Evolutionary conservation across 1,140 invertebrate genomes (phyloP), one percentile per base, ranked within the genome.

Genomic region (Ptiloglossa arizonensis): DNA sequence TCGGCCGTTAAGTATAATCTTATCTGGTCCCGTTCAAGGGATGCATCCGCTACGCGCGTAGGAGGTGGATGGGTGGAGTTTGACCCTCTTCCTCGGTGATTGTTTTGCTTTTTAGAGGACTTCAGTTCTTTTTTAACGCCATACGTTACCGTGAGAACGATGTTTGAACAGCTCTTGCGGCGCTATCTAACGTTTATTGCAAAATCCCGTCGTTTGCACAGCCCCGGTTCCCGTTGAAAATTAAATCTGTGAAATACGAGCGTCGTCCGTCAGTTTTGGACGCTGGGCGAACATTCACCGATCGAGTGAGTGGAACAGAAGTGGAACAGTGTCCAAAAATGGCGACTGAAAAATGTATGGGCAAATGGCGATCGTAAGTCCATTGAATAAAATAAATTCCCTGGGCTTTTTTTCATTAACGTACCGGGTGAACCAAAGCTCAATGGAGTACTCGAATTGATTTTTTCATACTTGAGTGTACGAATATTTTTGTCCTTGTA

Each of bases 121-220:
- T 9, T 52, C 32, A 27, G 50, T 72, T 41, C 63, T 63, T 17
- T 41, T 72, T 63, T 17, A 32, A 13, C 38, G 9, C 35, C 44
- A 22, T 52, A 52, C 50, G 19, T 35, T 24, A 27, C 50, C n/a
- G n/a, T n/a, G 22, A 0, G 8, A 73, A 19, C 32, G 17, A 54
- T 73, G 70, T 73, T 73, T 73, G 70, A 41, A 52, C 24, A 64
- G 59, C 59, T 64, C 70, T 73, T n/a, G 41, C 11, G 46, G 0
- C 8, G 24, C 35, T 73, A 64, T 73, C 70, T 64, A 60, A 71
- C 41, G 52, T 73, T 41, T 54, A 52, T 73, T 29, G 41, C 57
- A 32, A 64, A 41, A 64, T 48, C 29, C n/a, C 59, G 1, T 11
- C 19, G 13, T 13, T n/a, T n/a, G 32, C 8, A 24, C 17, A 8